A percentile compares a stretch with the other conserved stretches of the same genome.
Conservation (phyloP, 2,113 vertebrate species). For the Eulemur rufifrons region DNA sequence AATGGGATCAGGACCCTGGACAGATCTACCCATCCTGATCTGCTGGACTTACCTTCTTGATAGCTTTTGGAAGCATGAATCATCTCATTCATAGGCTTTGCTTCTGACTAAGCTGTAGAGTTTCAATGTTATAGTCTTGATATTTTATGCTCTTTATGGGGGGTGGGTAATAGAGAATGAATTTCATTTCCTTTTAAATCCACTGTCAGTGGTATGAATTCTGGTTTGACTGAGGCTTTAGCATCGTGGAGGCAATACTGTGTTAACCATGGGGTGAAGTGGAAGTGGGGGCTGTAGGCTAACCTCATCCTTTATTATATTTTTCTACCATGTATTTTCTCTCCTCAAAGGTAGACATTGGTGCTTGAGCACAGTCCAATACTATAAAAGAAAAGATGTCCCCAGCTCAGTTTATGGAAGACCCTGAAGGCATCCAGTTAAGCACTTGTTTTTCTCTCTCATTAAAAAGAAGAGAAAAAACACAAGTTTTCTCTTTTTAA, state of each 20-base stretch:
- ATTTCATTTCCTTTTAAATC: background rate
- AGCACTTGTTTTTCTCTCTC: conserved; percentile 29
- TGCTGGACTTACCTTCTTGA: background rate
- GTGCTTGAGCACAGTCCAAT: background rate
- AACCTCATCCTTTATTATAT: background rate
- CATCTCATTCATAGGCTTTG: background rate
- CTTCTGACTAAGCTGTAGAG: background rate
- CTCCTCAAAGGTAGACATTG: background rate
- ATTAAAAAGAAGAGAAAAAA: conserved; percentile 36
- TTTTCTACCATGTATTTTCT: background rate
- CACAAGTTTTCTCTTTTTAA: conserved; percentile 51
- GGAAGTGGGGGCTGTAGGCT: background rate
- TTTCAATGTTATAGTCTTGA: background rate
- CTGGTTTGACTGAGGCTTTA: background rate
- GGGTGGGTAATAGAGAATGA: background rate
- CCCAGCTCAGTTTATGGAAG: conserved; percentile 3
- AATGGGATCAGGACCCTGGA: conserved; percentile 22
- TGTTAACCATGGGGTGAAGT: background rate
- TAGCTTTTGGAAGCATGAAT: background rate
- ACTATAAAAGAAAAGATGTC: background rate
- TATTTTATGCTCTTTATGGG: background rate
- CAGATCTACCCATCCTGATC: background rate
- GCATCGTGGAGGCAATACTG: background rate
- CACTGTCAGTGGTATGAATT: background rate
- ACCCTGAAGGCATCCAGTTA: background rate